Evolutionary conservation across 1,140 invertebrate species (phyloP).

Genomic region (Heliconius himera): DNA sequence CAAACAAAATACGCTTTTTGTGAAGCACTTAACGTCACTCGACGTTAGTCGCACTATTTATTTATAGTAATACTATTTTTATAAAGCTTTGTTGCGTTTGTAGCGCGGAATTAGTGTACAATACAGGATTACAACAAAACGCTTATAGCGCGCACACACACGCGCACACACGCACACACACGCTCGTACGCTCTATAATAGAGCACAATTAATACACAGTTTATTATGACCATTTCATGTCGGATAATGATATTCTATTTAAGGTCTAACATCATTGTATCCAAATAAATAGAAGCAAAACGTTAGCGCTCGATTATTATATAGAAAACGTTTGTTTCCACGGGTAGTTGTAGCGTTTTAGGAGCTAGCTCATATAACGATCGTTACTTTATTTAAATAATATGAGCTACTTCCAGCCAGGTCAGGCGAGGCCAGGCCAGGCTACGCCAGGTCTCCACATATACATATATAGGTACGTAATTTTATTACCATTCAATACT

Average conservation of each 20-base stretch:
- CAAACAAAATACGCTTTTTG: constrained; percentile 59
- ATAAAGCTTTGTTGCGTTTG: constrained; percentile 59
- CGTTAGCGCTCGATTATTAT: too few relatives aligned
- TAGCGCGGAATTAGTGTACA: constrained; percentile 42
- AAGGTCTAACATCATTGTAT: not conserved
- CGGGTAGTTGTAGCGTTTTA: too few relatives aligned
- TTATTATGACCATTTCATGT: not conserved
- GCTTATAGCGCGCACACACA: constrained; percentile 26
- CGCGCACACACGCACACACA: not conserved
- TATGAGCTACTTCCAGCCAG: not conserved
- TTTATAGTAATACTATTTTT: constrained; percentile 74
- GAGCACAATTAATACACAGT: not conserved
- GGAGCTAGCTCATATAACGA: too few relatives aligned
- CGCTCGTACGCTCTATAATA: not conserved
- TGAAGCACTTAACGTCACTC: constrained; percentile 70
- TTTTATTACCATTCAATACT: constrained; percentile 38
- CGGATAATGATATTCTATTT: not conserved
- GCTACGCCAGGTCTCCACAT: not conserved
- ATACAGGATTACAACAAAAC: constrained; percentile 47
- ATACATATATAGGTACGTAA: not conserved
- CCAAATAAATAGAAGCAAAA: not conserved
- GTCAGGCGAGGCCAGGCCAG: too few relatives aligned
- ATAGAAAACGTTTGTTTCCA: too few relatives aligned
- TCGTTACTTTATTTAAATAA: not conserved
- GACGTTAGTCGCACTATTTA: constrained; percentile 69